Base-by-base conservation (phyloP, 2,797 vertebrate genomes). In the Acipenser ruthenus region DNA sequence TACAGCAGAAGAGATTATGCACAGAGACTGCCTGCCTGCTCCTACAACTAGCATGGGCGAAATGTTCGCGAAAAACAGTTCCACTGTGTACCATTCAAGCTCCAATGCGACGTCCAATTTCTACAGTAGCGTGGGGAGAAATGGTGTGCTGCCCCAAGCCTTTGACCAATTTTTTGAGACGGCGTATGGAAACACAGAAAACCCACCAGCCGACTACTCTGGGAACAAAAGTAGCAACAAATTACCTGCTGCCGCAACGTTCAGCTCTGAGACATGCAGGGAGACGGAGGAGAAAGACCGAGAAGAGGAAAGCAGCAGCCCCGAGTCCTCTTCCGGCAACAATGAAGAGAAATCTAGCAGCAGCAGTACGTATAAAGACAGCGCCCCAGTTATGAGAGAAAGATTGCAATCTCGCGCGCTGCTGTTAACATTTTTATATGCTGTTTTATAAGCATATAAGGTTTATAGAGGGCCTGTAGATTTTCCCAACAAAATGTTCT, bases 91-190 rank as follows among this genome's bases (percentile, higher is more conserved):
- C 85, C 90, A 91, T 83, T 83, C 90, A 79, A 80, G 85, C 88
- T 84, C 93, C 83, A 89, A 88, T 83, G 88, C 92, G 75, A 80
- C 93, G 50, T 87, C 91, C 76, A 91, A 90, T 83, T 93, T 97
- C 89, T 94, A 95, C 75, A 93, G 93, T 83, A 84, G 90, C 65
- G 94, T 95, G 70, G 95, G 95, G 65, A 87, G 95, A 78, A 99
- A 98, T 87, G 95, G 97, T 68, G 95, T 99, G 69, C 87, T 99
- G 70, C 96, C 96, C 0, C 96, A 99, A 86, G 95, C 93, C 66
- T 99, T 99, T 78, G 95, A 99, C 80, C 97, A 96, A 83, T 99
- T 99, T 83, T 97, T 99, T 88, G 97, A 99, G 86, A 94, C 93
- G 4, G 94, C 96, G 11, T 97, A 96, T 82, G 93, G 92, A 63